Evolutionary conservation across 2,888 invertebrate genomes (phyloP), one percentile per base, ranked within the genome.

Genomic region (Hydrotaea cyrtoneurina): DNA sequence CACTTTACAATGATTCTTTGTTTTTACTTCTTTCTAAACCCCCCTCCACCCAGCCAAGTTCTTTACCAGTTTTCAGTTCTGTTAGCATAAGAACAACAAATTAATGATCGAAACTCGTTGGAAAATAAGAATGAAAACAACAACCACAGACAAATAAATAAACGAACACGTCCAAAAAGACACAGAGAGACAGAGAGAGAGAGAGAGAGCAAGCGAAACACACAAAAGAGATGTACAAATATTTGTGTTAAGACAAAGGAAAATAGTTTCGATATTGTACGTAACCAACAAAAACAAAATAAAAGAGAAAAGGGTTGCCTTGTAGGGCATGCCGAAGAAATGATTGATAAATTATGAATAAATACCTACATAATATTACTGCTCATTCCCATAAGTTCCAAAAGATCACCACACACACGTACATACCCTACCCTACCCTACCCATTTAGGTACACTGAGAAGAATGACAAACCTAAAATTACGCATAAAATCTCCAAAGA

Each of bases 221-320:
- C 1, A n/a, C n/a, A n/a, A 17, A 36, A 39, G 66, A 46, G 69
- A 69, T 77, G 69, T 80, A 71, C 59, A 83, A 80, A 75, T 83
- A 55, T 74, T 80, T 74, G 76, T 80, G 74, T 66, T 46, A 46
- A 84, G 75, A 81, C 78, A 81, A 81, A 66, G 76, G 66, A 53
- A 62, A 62, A 43, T 74, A 59, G 59, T 43, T 69, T 69, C 43
- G 46, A 46, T 69, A 23, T 69, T 46, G 46, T 21, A 23, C 43
- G 36, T 31, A 31, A n/a, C n/a, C n/a, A n/a, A n/a, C n/a, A n/a
- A n/a, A n/a, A 31, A 31, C 3, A 31, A 31, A 31, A 4, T 4
- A 31, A 31, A 43, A 4, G 36, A 0, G 26, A 23, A 19, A 66
- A 66, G 66, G 66, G 39, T 66, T 66, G 66, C 69, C 13, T 69